Percentiles rank a stretch among this genome's conserved stretches.
phyloP scores from a whole-genome alignment of 2,888 invertebrate genomes.

The Lithosia quadra region DNA sequence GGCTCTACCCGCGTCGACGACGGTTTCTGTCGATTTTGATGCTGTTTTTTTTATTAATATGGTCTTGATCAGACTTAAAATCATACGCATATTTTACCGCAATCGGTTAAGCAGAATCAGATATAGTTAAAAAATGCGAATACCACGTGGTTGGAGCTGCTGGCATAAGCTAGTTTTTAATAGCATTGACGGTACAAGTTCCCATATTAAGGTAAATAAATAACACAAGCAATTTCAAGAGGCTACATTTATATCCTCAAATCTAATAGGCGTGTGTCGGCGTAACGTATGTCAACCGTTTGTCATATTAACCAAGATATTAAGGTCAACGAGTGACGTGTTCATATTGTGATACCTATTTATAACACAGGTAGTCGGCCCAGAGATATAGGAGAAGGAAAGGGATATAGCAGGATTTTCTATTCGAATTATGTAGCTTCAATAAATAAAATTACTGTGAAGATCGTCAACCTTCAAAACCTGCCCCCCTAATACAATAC shows the following conservation, averaged over 20 bases:
- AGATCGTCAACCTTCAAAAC: too few relatives aligned
- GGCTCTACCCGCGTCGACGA: too few relatives aligned
- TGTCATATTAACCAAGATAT: conserved; percentile 45
- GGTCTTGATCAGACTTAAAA: too few relatives aligned
- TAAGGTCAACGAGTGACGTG: conserved; percentile 31
- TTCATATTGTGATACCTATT: conserved; percentile 8
- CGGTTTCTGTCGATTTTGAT: too few relatives aligned
- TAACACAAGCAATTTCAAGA: conserved; percentile 14
- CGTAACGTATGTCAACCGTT: conserved; percentile 43
- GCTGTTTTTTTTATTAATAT: too few relatives aligned
- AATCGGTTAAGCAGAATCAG: too few relatives aligned
- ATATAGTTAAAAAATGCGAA: too few relatives aligned
- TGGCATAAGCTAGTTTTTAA: too few relatives aligned
- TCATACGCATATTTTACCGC: too few relatives aligned
- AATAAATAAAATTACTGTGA: not conserved
- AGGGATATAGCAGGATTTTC: not conserved
- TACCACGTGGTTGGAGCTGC: too few relatives aligned
- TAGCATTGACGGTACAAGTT: not conserved
- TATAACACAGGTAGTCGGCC: conserved; percentile 9
- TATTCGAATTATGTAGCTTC: not conserved
- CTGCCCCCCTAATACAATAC: too few relatives aligned
- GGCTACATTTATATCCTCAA: conserved; percentile 11
- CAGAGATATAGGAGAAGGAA: not conserved
- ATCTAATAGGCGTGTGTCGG: conserved; percentile 38
- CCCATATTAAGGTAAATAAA: conserved; percentile 13